Conservation (phyloP, 2,888 invertebrate species). For the Cerastoderma edule region DNA sequence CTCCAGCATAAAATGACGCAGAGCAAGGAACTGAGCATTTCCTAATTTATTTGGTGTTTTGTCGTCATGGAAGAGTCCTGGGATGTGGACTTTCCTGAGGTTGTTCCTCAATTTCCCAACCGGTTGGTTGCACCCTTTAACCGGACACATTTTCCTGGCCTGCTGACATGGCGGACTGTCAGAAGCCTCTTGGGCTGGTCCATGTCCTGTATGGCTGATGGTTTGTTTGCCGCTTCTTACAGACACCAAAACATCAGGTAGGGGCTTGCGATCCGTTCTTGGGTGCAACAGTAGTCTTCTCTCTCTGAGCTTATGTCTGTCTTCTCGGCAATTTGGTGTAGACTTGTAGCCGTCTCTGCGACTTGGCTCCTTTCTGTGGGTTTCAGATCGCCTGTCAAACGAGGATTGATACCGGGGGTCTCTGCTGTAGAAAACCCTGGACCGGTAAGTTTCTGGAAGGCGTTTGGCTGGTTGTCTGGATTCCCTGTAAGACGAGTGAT, state of each 20-base stretch:
- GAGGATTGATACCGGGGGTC: no score
- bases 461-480: no score
- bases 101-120: not conserved
- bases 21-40: not conserved
- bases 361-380: no score
- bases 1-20: not conserved
- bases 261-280: not conserved
- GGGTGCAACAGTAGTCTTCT: not conserved
- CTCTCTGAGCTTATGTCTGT: not conserved
- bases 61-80: conserved; percentile 14
- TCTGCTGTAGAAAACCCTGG: no score
- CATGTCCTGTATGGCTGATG: not conserved
- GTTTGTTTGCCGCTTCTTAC: not conserved
- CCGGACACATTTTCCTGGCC: not conserved
- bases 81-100: conserved; percentile 14
- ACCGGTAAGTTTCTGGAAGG: no score
- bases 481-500: no score
- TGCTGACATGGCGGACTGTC: not conserved
- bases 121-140: not conserved
- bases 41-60: not conserved
- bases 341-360: not conserved
- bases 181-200: not conserved
- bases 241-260: not conserved
- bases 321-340: not conserved
- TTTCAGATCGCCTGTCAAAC: no score